Percentiles rank a stretch among this genome's conserved stretches.
These are phyloP conservation scores for Phyllostomus discolor DNA, from an alignment of 2,113 vertebrate species.

Conservation along the genomic window DNA sequence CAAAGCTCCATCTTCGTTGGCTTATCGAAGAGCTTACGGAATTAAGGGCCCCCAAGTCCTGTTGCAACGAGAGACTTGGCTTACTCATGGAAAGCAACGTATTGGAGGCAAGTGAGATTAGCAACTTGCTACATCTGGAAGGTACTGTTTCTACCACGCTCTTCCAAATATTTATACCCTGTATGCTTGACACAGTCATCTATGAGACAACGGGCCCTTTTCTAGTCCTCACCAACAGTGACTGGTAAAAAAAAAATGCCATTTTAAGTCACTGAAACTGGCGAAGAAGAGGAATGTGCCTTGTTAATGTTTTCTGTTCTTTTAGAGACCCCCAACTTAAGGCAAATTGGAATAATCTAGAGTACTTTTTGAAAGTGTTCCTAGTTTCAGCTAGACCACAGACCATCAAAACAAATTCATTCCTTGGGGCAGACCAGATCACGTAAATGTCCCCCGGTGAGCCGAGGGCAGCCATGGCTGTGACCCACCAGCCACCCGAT, in stretches of 20 bases:
- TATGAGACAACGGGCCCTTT: not conserved
- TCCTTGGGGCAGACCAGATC: not conserved
- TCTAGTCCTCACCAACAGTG: not conserved
- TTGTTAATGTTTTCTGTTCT: not conserved
- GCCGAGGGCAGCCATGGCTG: fast-evolving
- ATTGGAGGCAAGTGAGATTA: not conserved
- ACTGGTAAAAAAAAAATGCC: not conserved
- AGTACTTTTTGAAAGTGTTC: not conserved
- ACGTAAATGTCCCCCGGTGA: not conserved
- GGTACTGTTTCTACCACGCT: fast-evolving
- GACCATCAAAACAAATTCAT: not conserved
- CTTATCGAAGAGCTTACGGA: not conserved
- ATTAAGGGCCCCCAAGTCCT: not conserved
- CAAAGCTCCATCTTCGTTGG: not conserved
- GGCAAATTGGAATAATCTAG: not conserved
- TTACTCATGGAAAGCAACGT: not conserved
- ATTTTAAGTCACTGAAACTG: not conserved
- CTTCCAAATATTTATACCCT: not conserved
- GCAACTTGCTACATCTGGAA: not conserved
- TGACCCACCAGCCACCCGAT: not conserved
- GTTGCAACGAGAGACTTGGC: not conserved
- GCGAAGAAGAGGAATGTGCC: not conserved
- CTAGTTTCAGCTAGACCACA: not conserved
- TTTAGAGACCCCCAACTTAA: not conserved
- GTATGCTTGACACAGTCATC: not conserved